Conservation (phyloP, 1,140 invertebrate species). For the Apis dorsata region DNA sequence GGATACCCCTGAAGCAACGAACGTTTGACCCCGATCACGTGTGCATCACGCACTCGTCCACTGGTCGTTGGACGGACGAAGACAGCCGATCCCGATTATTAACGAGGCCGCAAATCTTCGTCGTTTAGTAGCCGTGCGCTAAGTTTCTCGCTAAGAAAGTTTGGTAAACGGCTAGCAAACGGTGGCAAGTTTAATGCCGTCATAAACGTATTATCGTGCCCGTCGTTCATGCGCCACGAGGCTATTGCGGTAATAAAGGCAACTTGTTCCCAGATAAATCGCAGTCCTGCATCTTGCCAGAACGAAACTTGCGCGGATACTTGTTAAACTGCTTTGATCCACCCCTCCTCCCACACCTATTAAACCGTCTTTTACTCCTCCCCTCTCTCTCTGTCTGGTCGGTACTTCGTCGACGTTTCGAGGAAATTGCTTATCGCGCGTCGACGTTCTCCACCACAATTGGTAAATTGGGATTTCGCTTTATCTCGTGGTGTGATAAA, state of each 20-base stretch:
- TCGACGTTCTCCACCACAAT: background rate
- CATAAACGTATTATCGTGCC: conserved; percentile 67
- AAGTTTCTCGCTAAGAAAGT: conserved; percentile 57
- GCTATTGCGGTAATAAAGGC: conserved; percentile 58
- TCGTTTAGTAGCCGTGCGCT: background rate
- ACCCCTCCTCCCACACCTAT: background rate
- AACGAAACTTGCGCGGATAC: conserved; percentile 24
- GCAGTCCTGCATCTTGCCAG: conserved; percentile 26
- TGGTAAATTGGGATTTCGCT: background rate
- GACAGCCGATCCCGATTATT: background rate
- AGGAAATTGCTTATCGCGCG: background rate
- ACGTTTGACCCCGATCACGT: no score
- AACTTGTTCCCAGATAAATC: conserved; percentile 47
- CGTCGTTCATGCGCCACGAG: conserved; percentile 41
- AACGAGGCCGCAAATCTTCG: conserved; percentile 1
- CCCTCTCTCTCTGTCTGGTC: background rate
- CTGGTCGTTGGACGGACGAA: no score
- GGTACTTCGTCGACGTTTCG: background rate
- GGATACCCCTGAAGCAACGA: no score
- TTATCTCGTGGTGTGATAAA: no score
- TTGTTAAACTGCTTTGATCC: conserved; percentile 32
- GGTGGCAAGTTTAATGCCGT: conserved; percentile 65
- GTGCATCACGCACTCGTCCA: no score
- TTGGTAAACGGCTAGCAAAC: conserved; percentile 38
- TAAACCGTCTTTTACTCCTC: background rate